Conservation (phyloP, 2,888 invertebrate genomes). For the Oligia strigilis region DNA sequence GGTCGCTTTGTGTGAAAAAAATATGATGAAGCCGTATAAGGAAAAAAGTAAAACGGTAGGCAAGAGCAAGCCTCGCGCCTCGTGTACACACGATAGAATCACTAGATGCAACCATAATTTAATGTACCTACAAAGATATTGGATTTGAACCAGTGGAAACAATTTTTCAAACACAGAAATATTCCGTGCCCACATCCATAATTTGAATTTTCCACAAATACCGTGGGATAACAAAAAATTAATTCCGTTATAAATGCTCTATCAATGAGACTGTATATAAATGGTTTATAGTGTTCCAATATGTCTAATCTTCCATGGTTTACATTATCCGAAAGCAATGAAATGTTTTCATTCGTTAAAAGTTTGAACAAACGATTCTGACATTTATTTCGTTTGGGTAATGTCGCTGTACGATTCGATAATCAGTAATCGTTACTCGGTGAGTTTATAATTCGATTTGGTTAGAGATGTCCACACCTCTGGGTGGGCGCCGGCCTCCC, state of each 20-base stretch:
- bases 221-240: slow-evolving; percentile 71
- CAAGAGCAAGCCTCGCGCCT: slow-evolving; percentile 31
- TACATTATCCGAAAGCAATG: slow-evolving; percentile 72
- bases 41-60: slow-evolving; percentile 68
- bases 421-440: slow-evolving; percentile 65
- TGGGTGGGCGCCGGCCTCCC: slow-evolving; percentile 88
- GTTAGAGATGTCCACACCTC: slow-evolving; percentile 86
- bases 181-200: slow-evolving; percentile 19
- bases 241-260: slow-evolving; percentile 74
- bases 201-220: slow-evolving; percentile 56
- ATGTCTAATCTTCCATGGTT: slow-evolving; percentile 78
- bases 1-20: slow-evolving; percentile 69
- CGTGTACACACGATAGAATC: slow-evolving; percentile 18
- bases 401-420: slow-evolving; percentile 38
- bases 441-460: slow-evolving; percentile 85
- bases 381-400: slow-evolving; percentile 64
- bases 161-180: slow-evolving; percentile 21
- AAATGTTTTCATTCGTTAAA: slow-evolving; percentile 50
- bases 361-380: slow-evolving; percentile 62
- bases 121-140: slow-evolving; percentile 6
- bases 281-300: slow-evolving; percentile 78
- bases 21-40: slow-evolving; percentile 60
- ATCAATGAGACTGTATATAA: slow-evolving; percentile 79
- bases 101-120: slow-evolving; percentile 43
- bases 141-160: slow-evolving; percentile 1